These are phyloP conservation scores for Thera obeliscata DNA, from an alignment of 2,888 invertebrate genomes.

Conservation along the genomic window DNA sequence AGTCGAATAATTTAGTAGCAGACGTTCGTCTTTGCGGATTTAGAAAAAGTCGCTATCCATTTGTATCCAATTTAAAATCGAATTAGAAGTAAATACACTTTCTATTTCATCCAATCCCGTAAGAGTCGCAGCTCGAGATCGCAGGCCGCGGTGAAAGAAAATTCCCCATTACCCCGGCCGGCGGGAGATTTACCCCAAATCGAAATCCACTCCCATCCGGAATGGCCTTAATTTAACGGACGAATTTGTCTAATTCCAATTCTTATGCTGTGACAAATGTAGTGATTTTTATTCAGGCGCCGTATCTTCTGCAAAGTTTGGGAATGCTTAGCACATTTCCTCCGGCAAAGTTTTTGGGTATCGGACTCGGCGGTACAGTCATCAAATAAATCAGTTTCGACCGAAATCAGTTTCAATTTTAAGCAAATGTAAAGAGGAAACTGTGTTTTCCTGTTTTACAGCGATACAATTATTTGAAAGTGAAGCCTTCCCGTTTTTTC, in stretches of 20 bases:
- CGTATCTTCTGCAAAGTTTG: conserved; percentile 55
- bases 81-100: conserved; percentile 81
- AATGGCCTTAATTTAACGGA: conserved; percentile 82
- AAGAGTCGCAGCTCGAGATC: conserved; percentile 63
- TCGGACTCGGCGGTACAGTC: conserved; percentile 24
- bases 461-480: conserved; percentile 12
- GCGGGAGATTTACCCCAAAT: conserved; percentile 78
- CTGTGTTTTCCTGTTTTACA: conserved; percentile 14
- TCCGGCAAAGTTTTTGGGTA: conserved; percentile 32
- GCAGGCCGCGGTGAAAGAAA: conserved; percentile 60
- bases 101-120: conserved; percentile 77
- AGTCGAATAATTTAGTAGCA: conserved; percentile 64
- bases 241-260: conserved; percentile 84
- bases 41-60: conserved; percentile 69
- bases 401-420: conserved; percentile 25
- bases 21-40: conserved; percentile 57
- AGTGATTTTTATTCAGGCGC: conserved; percentile 76
- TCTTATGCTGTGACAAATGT: conserved; percentile 82
- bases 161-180: conserved; percentile 66
- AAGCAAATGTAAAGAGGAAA: conserved; percentile 4
- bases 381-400: conserved; percentile 33
- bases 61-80: conserved; percentile 81
- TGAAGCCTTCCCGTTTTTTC: conserved; percentile 3
- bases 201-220: conserved; percentile 73
- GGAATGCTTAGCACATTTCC: conserved; percentile 47